Conservation (phyloP, 2,797 vertebrate species). For the Telmatherina bonti region DNA sequence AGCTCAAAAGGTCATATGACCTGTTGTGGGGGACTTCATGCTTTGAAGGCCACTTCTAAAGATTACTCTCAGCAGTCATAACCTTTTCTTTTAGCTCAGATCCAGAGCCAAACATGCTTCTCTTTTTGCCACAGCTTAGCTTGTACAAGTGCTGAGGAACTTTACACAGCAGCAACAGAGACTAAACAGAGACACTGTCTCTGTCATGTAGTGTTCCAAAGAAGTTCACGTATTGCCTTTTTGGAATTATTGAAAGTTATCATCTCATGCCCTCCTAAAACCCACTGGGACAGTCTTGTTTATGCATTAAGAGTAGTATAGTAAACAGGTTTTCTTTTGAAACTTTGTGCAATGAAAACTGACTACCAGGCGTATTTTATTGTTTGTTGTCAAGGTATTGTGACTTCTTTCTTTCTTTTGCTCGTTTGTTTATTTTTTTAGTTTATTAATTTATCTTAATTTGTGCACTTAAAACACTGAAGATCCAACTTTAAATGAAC, state of each 20-base stretch:
- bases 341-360: slow-evolving; percentile 19
- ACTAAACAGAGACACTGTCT: slow-evolving; percentile 5
- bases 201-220: slow-evolving; percentile 37
- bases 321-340: slow-evolving; percentile 52
- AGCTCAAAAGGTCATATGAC: slow-evolving; percentile 79
- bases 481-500: no score
- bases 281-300: slow-evolving; percentile 57
- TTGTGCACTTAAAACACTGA: no score
- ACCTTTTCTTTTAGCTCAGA: slow-evolving; percentile 84
- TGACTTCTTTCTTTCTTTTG: neutral
- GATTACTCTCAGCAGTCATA: slow-evolving; percentile 82
- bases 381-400: neutral
- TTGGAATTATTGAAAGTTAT: slow-evolving; percentile 25
- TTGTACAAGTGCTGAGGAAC: slow-evolving; percentile 41
- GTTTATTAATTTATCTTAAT: no score
- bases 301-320: slow-evolving; percentile 42
- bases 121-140: slow-evolving; percentile 51
- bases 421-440: no score
- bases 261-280: slow-evolving; percentile 12
- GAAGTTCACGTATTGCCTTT: slow-evolving; percentile 15
- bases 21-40: slow-evolving; percentile 71
- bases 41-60: slow-evolving; percentile 84
- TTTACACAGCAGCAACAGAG: slow-evolving; percentile 30
- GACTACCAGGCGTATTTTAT: slow-evolving; percentile 43
- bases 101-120: slow-evolving; percentile 70